Conservation (phyloP, 2,113 vertebrate species). For the Paradisaea rubra region DNA sequence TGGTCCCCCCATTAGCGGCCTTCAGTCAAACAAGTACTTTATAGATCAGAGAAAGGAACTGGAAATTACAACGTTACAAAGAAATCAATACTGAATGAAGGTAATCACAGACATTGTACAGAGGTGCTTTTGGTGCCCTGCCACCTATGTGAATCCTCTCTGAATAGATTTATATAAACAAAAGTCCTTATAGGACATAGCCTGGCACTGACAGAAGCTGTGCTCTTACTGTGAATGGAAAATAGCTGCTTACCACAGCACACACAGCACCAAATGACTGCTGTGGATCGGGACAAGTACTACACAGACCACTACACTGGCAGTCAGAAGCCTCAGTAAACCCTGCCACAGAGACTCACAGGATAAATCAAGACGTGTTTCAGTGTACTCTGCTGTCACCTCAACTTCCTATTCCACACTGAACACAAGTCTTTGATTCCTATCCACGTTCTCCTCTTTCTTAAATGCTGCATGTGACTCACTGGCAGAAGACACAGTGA, state of each 20-base stretch:
- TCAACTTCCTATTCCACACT: not conserved
- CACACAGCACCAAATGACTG: not conserved
- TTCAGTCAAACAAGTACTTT: not conserved
- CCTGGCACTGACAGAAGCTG: not conserved
- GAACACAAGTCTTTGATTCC: not conserved
- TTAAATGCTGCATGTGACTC: not conserved
- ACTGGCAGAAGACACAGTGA: not conserved
- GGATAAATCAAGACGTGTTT: not conserved
- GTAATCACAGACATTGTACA: not conserved
- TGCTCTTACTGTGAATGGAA: not conserved
- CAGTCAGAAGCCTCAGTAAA: not conserved
- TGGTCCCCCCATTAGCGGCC: not conserved
- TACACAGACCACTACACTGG: not conserved
- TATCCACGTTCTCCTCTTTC: not conserved
- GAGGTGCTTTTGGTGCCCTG: not conserved
- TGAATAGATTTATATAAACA: not conserved
- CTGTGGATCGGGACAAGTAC: accelerated
- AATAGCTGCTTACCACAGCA: not conserved
- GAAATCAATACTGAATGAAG: not conserved
- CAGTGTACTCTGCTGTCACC: not conserved
- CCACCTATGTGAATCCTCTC: not conserved
- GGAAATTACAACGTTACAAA: not conserved
- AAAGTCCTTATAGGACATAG: not conserved
- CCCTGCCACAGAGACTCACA: not conserved
- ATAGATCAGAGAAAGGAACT: not conserved